Evolutionary conservation across 2,797 vertebrate genomes (phyloP), one percentile per base, ranked within the genome.

Genomic region (Atherinosoma microstoma): DNA sequence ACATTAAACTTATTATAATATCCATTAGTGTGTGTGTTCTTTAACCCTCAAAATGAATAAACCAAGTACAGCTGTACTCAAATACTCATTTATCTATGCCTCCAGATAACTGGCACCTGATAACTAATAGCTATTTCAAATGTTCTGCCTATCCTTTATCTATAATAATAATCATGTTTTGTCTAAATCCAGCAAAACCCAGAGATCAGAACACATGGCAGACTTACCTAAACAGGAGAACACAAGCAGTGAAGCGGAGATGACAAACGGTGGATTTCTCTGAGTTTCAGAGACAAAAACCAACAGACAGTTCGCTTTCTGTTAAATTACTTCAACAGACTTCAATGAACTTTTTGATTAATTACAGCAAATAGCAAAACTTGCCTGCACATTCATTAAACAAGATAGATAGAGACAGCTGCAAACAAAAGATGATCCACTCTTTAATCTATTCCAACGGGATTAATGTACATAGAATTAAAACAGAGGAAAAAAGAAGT

Each of bases 341-440:
- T 42, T 64, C 42, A n/a, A 24, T 53, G 24, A 32, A 57, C 18
- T 65, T 75, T 40, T 75, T 6, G 22, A 57, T 64, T 53, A 58
- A 58, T 53, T 27, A 66, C 42, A 60, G 49, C 54, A 74, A 70
- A 60, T 9, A 65, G 49, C 29, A 36, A 64, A 75, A 66, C 64
- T 49, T 20, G 27, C 40, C 32, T 32, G 20, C 3, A 15, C 22
- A 27, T 38, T 36, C 27, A 62, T 64, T 61, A 58, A 61, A 64
- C 47, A 60, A 40, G n/a, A 34, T 12, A 11, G 20, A 16, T n/a
- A 30, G 6, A 40, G 22, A 38, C 64, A 54, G 27, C 1, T 27
- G 16, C 54, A 69, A 59, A 49, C 63, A 5, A 66, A 56, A 66
- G 53, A 45, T 32, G 16, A 75, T 70, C 29, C 6, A 12, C 36